Percentiles rank a stretch among this genome's conserved stretches.
These are phyloP conservation scores for Megaleporinus macrocephalus DNA, from an alignment of 2,113 vertebrate species.

Conservation along the genomic window DNA sequence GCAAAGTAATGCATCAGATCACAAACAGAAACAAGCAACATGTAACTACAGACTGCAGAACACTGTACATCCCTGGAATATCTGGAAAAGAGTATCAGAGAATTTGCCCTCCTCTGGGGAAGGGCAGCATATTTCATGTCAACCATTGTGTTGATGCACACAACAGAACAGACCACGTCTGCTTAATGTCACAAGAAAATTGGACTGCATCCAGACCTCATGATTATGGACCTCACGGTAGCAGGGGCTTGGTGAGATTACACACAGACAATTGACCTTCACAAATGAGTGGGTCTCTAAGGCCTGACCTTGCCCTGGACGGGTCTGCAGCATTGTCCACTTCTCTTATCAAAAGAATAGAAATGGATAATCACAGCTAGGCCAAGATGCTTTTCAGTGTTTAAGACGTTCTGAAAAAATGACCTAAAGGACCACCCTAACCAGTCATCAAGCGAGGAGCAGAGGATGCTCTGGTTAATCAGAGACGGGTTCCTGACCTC, in stretches of 20 bases:
- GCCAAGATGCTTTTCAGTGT: background rate
- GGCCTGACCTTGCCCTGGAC: background rate
- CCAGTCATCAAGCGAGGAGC: background rate
- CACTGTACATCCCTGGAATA: no score
- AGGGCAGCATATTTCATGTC: background rate
- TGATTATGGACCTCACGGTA: slow-evolving; percentile 1
- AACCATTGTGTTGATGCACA: background rate
- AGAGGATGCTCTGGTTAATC: background rate
- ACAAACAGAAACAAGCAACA: no score
- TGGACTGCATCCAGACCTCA: background rate
- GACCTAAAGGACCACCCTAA: background rate
- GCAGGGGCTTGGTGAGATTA: background rate
- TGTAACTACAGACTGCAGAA: no score
- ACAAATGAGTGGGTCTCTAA: slow-evolving; percentile 1
- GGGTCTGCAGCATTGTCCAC: background rate
- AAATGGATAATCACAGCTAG: background rate
- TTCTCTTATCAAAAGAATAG: background rate
- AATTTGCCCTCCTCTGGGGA: background rate
- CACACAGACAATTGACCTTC: slow-evolving; percentile 3
- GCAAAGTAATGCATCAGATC: no score
- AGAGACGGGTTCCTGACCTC: background rate
- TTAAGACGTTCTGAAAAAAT: background rate
- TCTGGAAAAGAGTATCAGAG: background rate
- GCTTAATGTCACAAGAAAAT: background rate
- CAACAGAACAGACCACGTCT: background rate